Evolutionary conservation across 2,797 vertebrate genomes (phyloP), one percentile per base, ranked within the genome.

Genomic region (Labroides dimidiatus): DNA sequence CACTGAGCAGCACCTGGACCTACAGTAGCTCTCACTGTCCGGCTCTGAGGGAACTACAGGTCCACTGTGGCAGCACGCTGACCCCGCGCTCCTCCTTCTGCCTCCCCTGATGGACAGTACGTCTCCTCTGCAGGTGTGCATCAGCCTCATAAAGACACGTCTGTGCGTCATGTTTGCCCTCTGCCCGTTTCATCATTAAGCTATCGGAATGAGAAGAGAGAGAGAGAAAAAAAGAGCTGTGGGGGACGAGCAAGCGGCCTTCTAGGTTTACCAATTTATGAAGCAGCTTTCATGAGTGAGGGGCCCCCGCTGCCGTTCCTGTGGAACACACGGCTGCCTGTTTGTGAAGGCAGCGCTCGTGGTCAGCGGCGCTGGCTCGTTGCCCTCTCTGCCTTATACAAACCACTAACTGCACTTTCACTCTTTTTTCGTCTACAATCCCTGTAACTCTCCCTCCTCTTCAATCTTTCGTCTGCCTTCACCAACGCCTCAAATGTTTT

Each of bases 191-290:
- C 85, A 92, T 93, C 89, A 90, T 91, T 87, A 84, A 85, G 81
- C 77, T 76, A 85, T 75, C n/a, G 60, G 60, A 80, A 88, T 84
- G 86, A 88, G 90, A 90, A 87, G 89, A 90, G 90, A 90, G n/a
- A n/a, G n/a, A n/a, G n/a, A n/a, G n/a, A 93, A 84, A 55, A 91
- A 91, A 91, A 90, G 81, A 63, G 41, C 67, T 41, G 67, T 53
- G 64, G 59, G 81, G 84, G 84, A 65, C 58, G 53, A 77, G 72
- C 36, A 45, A 74, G 49, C 30, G 7, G 77, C 48, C 92, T 84
- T 92, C 91, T 92, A 84, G 80, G 81, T 90, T 94, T 93, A 90
- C 90, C 85, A 56, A 84, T 84, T 90, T 90, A 91, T 92, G 90
- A 93, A 92, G 87, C 86, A 80, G 91, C 91, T 92, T 93, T 94